Evolutionary conservation across 2,797 vertebrate species (phyloP).

Genomic region (Thripadectes ignobilis): DNA sequence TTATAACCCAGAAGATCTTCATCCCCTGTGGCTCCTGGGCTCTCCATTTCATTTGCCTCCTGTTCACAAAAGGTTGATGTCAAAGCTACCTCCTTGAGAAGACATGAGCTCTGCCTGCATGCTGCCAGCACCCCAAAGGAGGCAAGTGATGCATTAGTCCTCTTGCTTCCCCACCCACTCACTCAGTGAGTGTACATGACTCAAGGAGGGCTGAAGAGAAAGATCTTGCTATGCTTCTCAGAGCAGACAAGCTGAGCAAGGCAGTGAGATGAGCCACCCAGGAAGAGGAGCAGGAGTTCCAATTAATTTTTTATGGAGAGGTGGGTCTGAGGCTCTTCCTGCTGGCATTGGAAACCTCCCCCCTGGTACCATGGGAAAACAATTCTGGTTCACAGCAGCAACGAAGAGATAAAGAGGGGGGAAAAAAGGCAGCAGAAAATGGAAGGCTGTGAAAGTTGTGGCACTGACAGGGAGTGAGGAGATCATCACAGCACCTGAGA

Average conservation of each 20-base stretch:
- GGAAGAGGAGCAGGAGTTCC: neutral
- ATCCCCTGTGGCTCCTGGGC: neutral
- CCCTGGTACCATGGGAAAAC: neutral
- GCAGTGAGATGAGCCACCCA: neutral
- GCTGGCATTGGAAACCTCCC: neutral
- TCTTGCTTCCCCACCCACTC: neutral
- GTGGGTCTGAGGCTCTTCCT: neutral
- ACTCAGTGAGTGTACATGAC: neutral
- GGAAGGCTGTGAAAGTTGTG: neutral
- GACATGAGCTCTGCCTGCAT: neutral
- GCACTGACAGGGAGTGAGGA: neutral
- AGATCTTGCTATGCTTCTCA: neutral
- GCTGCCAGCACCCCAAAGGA: neutral
- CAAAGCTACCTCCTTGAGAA: neutral
- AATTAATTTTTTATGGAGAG: neutral
- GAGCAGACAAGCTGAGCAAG: neutral
- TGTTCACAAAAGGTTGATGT: neutral
- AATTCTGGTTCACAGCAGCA: neutral
- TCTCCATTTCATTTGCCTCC: neutral
- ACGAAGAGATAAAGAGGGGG: neutral
- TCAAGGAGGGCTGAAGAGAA: neutral
- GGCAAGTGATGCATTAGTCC: neutral
- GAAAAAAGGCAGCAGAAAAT: neutral
- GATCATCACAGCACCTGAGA: neutral
- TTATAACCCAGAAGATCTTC: neutral